Evolutionary conservation across 2,797 vertebrate genomes (phyloP).

Genomic region (Pantherophis vulpinus): DNA sequence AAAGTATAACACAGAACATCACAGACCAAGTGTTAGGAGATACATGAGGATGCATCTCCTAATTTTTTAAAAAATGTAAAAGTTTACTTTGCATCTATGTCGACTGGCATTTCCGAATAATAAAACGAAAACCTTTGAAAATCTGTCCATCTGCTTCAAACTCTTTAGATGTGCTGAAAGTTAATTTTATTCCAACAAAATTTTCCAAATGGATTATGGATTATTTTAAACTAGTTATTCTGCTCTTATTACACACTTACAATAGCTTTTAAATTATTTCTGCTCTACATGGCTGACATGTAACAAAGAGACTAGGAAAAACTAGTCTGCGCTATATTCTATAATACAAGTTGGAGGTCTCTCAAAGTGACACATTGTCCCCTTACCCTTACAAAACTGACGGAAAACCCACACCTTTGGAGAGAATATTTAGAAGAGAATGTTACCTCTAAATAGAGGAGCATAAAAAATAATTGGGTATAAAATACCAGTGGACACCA

Average conservation of each 20-base stretch:
- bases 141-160: not conserved
- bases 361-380: not conserved
- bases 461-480: not conserved
- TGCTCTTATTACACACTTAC: not conserved
- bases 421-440: not conserved
- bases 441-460: not conserved
- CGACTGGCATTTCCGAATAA: not conserved
- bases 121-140: not conserved
- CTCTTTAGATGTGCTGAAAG: not conserved
- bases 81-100: not conserved
- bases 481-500: not conserved
- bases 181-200: not conserved
- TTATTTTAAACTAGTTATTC: not conserved
- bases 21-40: not conserved
- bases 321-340: not conserved
- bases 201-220: not conserved
- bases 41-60: not conserved
- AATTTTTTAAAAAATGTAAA: not conserved
- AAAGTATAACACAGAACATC: not conserved
- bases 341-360: not conserved
- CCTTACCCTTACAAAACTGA: not conserved
- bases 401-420: not conserved
- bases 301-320: not conserved
- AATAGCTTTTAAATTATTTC: not conserved
- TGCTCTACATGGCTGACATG: fast-evolving